Evolutionary conservation across 1,140 invertebrate species (phyloP).

Genomic region (Calliphora vicina): DNA sequence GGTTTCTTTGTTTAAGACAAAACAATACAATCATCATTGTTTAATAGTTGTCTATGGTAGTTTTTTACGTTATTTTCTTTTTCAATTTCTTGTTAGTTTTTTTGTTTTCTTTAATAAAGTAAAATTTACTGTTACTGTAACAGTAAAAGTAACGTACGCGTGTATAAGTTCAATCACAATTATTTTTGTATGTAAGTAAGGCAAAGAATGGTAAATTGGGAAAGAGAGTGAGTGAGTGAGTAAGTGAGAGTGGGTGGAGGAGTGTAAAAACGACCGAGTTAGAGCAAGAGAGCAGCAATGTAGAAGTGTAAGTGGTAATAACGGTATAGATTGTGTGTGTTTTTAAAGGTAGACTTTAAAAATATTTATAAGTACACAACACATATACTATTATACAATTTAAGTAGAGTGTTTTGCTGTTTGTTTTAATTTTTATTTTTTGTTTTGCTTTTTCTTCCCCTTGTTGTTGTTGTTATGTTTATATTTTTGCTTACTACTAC

Average conservation of each 20-base stretch:
- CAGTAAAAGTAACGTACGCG: not conserved
- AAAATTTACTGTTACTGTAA: not conserved
- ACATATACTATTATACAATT: not conserved
- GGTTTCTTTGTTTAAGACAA: not conserved
- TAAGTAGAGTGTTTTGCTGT: not conserved
- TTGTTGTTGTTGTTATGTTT: not conserved
- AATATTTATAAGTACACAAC: not conserved
- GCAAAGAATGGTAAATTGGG: not conserved
- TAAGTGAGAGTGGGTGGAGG: not conserved
- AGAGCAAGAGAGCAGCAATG: not conserved
- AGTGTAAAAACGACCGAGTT: too few species aligned
- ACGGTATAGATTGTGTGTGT: not conserved
- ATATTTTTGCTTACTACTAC: not conserved
- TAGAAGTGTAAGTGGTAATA: not conserved
- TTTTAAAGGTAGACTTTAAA: not conserved
- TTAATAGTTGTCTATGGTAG: not conserved
- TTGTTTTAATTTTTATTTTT: not conserved
- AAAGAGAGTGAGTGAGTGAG: not conserved
- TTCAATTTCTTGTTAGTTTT: not conserved
- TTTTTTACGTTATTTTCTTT: not conserved
- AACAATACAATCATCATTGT: not conserved
- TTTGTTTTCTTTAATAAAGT: not conserved
- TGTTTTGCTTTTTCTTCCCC: not conserved
- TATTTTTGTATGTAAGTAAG: not conserved
- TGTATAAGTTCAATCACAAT: constrained; percentile 13